A percentile compares a stretch with the other conserved stretches of the same genome.
Evolutionary conservation across 2,113 vertebrate genomes (phyloP).

Genomic region (Penelope pileata): DNA sequence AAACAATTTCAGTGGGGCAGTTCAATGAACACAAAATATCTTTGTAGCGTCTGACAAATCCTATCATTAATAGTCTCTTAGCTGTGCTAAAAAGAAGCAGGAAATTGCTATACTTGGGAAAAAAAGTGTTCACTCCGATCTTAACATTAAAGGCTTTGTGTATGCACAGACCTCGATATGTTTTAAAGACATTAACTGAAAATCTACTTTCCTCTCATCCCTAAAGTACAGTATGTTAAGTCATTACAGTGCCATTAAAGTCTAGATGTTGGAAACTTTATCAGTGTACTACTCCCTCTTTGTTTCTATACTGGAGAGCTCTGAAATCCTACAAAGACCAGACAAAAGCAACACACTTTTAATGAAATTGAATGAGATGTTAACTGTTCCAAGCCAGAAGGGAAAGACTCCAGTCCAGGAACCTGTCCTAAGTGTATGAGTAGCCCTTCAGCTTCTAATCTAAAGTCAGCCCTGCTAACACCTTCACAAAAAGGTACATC

Average conservation of each 20-base stretch:
- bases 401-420: background rate
- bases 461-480: too few relatives aligned
- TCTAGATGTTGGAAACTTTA: background rate
- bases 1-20: background rate
- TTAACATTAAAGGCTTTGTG: background rate
- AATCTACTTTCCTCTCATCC: background rate
- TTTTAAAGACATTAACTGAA: background rate
- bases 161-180: background rate
- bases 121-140: background rate
- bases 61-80: background rate
- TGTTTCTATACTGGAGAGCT: background rate
- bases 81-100: background rate
- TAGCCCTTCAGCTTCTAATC: background rate
- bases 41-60: background rate
- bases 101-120: background rate
- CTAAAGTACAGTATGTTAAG: background rate
- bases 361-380: background rate
- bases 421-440: rapidly evolving
- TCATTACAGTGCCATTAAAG: background rate
- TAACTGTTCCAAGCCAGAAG: background rate
- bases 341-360: background rate
- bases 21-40: background rate
- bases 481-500: background rate
- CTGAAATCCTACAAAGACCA: background rate
- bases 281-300: background rate